Percentiles rank a stretch among this genome's conserved stretches.
Conservation (phyloP, 2,797 vertebrate genomes). For the Enteromius treurensis region DNA sequence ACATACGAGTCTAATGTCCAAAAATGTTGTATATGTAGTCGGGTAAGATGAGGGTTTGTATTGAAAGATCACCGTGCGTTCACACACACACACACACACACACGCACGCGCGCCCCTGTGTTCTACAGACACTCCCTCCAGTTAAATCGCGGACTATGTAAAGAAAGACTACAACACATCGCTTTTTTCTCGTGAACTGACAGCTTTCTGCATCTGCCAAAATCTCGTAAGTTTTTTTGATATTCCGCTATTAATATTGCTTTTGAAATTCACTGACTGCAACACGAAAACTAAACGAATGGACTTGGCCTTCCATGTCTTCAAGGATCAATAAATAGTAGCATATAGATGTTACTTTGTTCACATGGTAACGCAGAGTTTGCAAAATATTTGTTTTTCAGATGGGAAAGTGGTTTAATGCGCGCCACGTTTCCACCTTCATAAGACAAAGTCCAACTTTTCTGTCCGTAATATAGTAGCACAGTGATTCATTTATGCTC, state of each 20-base stretch:
- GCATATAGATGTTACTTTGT: neutral
- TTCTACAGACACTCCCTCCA: conserved; percentile 23
- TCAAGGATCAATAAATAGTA: neutral
- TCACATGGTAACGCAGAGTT: neutral
- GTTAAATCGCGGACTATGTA: neutral
- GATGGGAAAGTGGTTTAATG: neutral
- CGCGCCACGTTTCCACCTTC: neutral
- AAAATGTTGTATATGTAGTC: neutral
- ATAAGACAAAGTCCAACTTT: conserved; percentile 46
- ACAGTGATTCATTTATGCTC: neutral
- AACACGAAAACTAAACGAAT: neutral
- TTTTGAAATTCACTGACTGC: neutral
- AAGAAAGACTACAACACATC: conserved; percentile 3
- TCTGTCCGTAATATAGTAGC: neutral
- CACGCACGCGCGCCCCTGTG: neutral
- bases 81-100: neutral
- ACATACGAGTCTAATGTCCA: neutral
- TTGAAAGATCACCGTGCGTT: neutral
- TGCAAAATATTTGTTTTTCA: conserved; percentile 11
- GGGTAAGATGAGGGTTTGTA: neutral
- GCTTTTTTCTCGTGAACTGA: neutral
- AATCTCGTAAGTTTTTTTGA: conserved; percentile 31
- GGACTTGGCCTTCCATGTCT: neutral
- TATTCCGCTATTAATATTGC: neutral
- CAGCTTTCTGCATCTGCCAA: neutral